Base-by-base conservation (phyloP, 2,113 vertebrate genomes). In the Calidris pugnax region DNA sequence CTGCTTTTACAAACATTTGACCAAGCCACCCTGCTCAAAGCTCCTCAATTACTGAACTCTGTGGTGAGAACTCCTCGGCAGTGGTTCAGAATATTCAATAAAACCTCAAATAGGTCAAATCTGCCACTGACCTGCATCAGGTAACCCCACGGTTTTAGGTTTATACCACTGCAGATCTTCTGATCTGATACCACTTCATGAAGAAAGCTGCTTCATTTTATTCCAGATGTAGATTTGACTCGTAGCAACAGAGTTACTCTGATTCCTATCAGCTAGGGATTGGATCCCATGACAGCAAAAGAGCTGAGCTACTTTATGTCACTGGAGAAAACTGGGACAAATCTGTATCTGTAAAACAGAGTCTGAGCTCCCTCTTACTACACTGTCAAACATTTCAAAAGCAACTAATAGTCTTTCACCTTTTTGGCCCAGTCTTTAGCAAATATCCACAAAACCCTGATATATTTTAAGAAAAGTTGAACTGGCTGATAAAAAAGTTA, bases 301-400 rank as follows among this genome's bases (percentile, higher is more conserved):
- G 35, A 56, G 10, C 14, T 55, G 17, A 68, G 27, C 10, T 92
- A 45, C 71, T 71, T 93, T 75, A 60, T 60, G 66, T 47, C 26
- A 8, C 21, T 64, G 41, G 33, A 93, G 56, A 85, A 94, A 96
- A 88, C 33, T 80, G 41, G 59, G 90, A 89, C 55, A 92, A 94
- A 83, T 53, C 53, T 76, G 0, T 56, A 51, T 33, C 56, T 89
- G 24, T 47, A 87, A 91, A 94, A 71, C 27, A 68, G 23, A 60
- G 50, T 23, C 62, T 73, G 71, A 56, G 13, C 16, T 88, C 27
- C 8, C 32, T 73, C 27, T 78, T 63, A 63, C 35, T 56, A 20
- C 7, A 37, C 2, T 21, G 79, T 57, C 41, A 62, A 62, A 72
- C 1, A 5, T 79, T 73, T 79, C 9, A 85, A 76, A 85, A 76